Base-by-base conservation (phyloP, 2,113 vertebrate genomes). In the Alethe diademata region DNA sequence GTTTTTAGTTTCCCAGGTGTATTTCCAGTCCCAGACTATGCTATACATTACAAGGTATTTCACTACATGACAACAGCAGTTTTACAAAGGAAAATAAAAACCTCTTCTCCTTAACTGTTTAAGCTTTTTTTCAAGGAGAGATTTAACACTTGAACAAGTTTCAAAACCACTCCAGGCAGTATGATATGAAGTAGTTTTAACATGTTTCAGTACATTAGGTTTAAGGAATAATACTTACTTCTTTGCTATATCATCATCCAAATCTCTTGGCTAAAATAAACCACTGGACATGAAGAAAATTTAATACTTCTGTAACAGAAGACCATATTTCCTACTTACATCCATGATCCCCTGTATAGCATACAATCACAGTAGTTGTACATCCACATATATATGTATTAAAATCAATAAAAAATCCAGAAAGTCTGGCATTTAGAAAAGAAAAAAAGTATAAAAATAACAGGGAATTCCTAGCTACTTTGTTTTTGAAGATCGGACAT, bases 161-260 rank as follows among this genome's bases (percentile, higher is more conserved):
- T 92, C 2, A 0, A 85, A 90, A 79, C 28, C 19, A 40, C 92
- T 90, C 43, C 56, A 92, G 75, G 90, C 75, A 95, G 40, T 72
- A 74, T 8, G 40, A 80, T 86, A 78, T 26, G 29, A 96, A 90
- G 43, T 67, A 83, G 96, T 86, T 95, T 79, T 78, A 91, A 79
- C 64, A 94, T 54, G 85, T 90, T 95, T 74, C 82, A 71, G 74
- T 86, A 82, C 67, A 93, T 94, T 96, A 96, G 28, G 28, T 76
- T 95, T 92, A 93, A 92, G n/a, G 67, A 96, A 92, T 74, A 94
- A 76, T 54, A 90, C 31, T 85, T 51, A 45, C 22, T 88, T 65
- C 53, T 90, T 90, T 61, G 29, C 36, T 88, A 6, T 36, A 92
- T 66, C 13, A 43, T 26, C 57, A 45, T 28, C 57, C 28, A 53